These are phyloP conservation scores for Amitus sp. DNA, from an alignment of 2,888 invertebrate species.

Conservation along the genomic window DNA sequence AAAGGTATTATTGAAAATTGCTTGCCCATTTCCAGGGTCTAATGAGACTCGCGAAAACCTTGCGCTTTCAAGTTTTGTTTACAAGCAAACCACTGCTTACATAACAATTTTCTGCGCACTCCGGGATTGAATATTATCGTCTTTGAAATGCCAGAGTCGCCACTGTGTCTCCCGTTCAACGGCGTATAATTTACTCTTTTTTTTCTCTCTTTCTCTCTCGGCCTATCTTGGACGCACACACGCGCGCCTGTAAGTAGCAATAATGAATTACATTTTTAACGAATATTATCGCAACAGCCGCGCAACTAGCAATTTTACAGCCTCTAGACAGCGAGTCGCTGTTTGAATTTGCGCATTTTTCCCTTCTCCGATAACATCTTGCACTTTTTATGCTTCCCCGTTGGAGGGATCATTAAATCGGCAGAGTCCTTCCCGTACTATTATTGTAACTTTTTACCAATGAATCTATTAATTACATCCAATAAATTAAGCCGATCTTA, in stretches of 20 bases:
- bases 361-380: background rate
- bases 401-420: too few relatives aligned
- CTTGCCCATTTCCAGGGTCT: too few relatives aligned
- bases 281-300: slow-evolving; percentile 39
- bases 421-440: background rate
- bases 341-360: background rate
- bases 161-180: slow-evolving; percentile 37
- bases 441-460: background rate
- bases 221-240: slow-evolving; percentile 32
- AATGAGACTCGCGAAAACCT: too few relatives aligned
- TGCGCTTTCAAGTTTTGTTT: too few relatives aligned
- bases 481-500: slow-evolving; percentile 2
- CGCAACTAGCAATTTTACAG: slow-evolving; percentile 34
- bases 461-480: slow-evolving; percentile 1
- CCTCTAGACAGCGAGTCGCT: background rate
- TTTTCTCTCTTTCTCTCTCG: background rate
- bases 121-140: too few relatives aligned
- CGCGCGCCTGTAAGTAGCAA: slow-evolving; percentile 36
- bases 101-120: slow-evolving; percentile 38
- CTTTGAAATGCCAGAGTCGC: slow-evolving; percentile 42
- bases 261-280: slow-evolving; percentile 41
- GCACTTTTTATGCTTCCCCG: too few relatives aligned
- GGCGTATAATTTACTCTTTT: slow-evolving; percentile 38
- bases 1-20: too few relatives aligned
- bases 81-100: slow-evolving; percentile 33